Conservation (phyloP, 2,888 invertebrate species). For the Pediacus dermestoides region DNA sequence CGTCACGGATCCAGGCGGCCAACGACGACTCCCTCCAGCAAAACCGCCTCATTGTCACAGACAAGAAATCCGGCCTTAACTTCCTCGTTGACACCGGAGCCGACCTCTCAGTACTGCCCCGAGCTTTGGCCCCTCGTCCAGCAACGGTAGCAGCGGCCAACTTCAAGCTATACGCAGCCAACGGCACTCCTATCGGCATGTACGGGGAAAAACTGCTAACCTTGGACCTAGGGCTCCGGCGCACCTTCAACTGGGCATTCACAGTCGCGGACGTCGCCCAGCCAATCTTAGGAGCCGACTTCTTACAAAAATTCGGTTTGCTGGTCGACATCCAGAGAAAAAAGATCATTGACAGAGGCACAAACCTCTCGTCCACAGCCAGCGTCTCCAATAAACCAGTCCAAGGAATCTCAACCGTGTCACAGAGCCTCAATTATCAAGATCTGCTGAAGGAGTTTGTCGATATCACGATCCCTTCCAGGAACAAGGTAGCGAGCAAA, state of each 20-base stretch:
- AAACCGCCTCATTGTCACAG: constrained; percentile 8
- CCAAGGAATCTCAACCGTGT: too few relatives aligned
- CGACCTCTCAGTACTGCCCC: constrained; percentile 6
- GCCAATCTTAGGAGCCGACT: constrained; percentile 25
- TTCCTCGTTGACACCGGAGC: constrained; percentile 10
- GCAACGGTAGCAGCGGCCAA: too few relatives aligned
- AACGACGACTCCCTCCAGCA: constrained; percentile 1
- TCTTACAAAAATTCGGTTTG: constrained; percentile 19
- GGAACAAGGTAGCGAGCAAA: too few relatives aligned
- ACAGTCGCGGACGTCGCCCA: constrained; percentile 21
- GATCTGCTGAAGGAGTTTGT: too few relatives aligned
- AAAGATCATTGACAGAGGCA: constrained; percentile 13
- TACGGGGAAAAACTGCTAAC: constrained; percentile 6
- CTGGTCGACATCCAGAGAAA: constrained; percentile 17
- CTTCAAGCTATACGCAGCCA: constrained; percentile 11
- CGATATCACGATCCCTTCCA: too few relatives aligned
- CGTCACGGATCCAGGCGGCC: constrained; percentile 2
- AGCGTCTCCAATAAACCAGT: neutral
- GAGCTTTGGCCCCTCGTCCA: too few relatives aligned
- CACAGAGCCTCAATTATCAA: too few relatives aligned
- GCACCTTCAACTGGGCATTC: constrained; percentile 21
- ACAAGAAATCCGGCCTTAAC: neutral
- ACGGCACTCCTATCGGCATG: constrained; percentile 9
- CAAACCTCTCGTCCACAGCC: neutral
- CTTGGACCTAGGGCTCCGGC: constrained; percentile 19